A percentile compares a stretch with the other conserved stretches of the same genome.
phyloP scores from a whole-genome alignment of 2,888 invertebrate species.

The Agriopis aurantiaria region DNA sequence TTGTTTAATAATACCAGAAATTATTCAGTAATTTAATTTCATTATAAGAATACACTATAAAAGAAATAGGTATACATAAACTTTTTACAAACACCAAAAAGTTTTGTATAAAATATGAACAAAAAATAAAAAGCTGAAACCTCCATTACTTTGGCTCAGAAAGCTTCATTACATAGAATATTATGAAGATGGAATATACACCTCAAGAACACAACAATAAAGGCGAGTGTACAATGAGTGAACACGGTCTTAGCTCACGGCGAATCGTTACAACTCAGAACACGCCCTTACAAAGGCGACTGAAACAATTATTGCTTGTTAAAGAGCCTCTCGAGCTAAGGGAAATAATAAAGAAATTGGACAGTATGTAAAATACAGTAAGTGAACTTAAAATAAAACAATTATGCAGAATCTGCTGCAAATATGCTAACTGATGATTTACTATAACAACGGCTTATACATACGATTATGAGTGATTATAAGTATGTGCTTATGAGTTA shows the following conservation, averaged over 20 bases:
- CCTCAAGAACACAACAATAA: slow-evolving; percentile 18
- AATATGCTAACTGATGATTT: too few relatives aligned
- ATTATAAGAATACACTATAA: too few relatives aligned
- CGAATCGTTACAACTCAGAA: slow-evolving; percentile 56
- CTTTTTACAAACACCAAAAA: too few relatives aligned
- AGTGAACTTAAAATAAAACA: slow-evolving; percentile 35
- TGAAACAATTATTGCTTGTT: slow-evolving; percentile 75
- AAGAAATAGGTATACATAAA: too few relatives aligned
- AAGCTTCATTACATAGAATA: slow-evolving; percentile 7
- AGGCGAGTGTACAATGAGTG: slow-evolving; percentile 32
- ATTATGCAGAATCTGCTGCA: too few relatives aligned
- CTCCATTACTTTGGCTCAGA: background rate
- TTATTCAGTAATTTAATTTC: too few relatives aligned
- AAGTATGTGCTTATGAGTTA: too few relatives aligned
- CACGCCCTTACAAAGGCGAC: slow-evolving; percentile 55
- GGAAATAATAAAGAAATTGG: slow-evolving; percentile 66
- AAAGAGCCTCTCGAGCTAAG: slow-evolving; percentile 58
- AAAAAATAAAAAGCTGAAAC: background rate
- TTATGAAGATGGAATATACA: slow-evolving; percentile 10
- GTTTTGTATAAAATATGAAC: too few relatives aligned
- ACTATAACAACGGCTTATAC: too few relatives aligned
- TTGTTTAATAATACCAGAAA: too few relatives aligned
- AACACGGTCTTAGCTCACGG: slow-evolving; percentile 41
- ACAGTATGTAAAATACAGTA: slow-evolving; percentile 19
- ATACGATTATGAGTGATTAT: too few relatives aligned